phyloP scores from a whole-genome alignment of 2,797 vertebrate species.

The Phaenicophaeus curvirostris region DNA sequence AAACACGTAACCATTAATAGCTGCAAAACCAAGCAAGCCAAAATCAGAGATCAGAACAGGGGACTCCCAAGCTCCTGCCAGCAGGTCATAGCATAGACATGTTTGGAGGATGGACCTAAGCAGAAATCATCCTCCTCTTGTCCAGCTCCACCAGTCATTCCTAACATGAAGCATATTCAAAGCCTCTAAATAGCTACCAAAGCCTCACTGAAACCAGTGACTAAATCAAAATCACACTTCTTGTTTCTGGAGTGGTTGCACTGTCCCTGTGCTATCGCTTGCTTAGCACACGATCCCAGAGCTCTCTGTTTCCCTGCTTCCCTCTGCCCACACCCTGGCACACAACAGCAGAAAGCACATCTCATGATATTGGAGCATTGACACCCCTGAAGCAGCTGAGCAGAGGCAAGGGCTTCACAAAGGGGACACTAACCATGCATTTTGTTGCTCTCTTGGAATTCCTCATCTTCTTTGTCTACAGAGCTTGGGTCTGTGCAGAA shows the following conservation, averaged over 20 bases:
- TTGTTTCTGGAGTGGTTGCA: background rate
- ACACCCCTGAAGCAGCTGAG: background rate
- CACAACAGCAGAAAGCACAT: background rate
- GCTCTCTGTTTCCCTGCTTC: background rate
- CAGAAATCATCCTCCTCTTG: background rate
- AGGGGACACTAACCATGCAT: constrained; percentile 78
- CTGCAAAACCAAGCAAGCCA: constrained; percentile 67
- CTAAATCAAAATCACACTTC: background rate
- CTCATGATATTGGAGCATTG: background rate
- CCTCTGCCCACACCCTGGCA: background rate
- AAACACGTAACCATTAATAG: constrained; percentile 83
- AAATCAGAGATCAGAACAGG: constrained; percentile 10
- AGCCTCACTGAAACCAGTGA: background rate
- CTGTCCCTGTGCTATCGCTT: background rate
- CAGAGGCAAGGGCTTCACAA: background rate
- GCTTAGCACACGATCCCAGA: background rate
- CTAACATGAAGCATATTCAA: background rate
- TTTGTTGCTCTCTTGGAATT: constrained; percentile 78
- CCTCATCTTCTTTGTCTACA: constrained; percentile 75
- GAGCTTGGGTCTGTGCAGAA: constrained; percentile 74
- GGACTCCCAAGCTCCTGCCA: background rate
- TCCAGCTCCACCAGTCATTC: background rate
- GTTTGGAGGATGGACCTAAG: background rate
- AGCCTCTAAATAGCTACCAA: background rate
- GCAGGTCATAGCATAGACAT: background rate